phyloP scores from a whole-genome alignment of 1,140 invertebrate genomes.

The Zaprionus ghesquierei region DNA sequence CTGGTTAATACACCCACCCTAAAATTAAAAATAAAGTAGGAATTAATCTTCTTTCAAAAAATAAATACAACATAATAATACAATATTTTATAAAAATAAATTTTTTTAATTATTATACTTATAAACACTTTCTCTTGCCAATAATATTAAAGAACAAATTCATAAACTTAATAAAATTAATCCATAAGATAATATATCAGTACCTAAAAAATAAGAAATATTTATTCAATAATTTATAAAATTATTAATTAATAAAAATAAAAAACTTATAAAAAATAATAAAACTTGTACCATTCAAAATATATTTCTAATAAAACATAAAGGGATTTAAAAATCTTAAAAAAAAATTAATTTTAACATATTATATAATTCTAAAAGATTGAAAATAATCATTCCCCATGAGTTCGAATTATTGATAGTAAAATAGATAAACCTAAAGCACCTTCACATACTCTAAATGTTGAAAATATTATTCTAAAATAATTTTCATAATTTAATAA shows the following conservation, averaged over 20 bases:
- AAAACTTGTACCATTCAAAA: not conserved
- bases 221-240: not conserved
- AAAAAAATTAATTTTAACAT: no score
- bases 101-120: constrained; percentile 82
- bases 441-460: no score
- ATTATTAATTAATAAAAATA: constrained; percentile 85
- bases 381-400: no score
- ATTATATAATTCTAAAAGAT: no score
- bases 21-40: constrained; percentile 85
- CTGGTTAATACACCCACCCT: no score
- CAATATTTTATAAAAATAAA: constrained; percentile 83
- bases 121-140: constrained; percentile 82
- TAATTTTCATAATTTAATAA: constrained; percentile 13
- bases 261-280: constrained; percentile 87
- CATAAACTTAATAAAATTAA: constrained; percentile 15
- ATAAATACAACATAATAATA: constrained; percentile 84
- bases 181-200: constrained; percentile 83
- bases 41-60: constrained; percentile 48
- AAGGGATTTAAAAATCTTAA: no score
- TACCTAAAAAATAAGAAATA: not conserved
- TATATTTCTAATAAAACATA: no score
- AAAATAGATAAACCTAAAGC: no score
- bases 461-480: not conserved
- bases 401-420: no score
- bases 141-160: no score